Base-by-base conservation (phyloP, 2,888 invertebrate genomes). In the Idaea aversata region DNA sequence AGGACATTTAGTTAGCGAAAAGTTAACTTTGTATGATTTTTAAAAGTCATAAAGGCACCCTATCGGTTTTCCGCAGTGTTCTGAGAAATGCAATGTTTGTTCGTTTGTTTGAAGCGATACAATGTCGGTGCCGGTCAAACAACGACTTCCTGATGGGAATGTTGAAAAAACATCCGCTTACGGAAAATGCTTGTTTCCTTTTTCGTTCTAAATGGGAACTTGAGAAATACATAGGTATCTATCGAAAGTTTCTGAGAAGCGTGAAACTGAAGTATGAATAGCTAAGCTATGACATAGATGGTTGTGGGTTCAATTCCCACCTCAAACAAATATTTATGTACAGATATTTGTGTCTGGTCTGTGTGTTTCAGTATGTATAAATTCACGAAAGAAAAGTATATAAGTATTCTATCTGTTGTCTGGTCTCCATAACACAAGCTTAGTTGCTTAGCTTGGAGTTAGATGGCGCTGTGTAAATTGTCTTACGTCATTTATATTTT, bases 51-150 rank as follows among this genome's bases (percentile, higher is more conserved):
- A 85, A 86, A 83, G 82, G 82, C 85, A 80, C 84, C 87, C 85
- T 90, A 86, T 88, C 87, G 85, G 82, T 88, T 89, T 90, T 90
- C 86, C 89, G 80, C 79, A 71, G 78, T 73, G 81, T 90, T 88
- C 90, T 77, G 69, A 82, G 90, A 90, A 90, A 70, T 78, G 83
- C 83, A 84, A 78, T 76, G 75, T 79, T 88, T 83, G 85, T 83
- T 62, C 68, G 62, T 77, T 79, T 83, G 79, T 82, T 79, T 57
- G 60, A 63, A 64, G 57, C 69, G 69, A 69, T 68, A 69, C 83
- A 80, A 82, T 84, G 85, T 84, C 85, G 83, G 84, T 76, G 67
- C 47, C 67, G 72, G 77, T 76, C 82, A 88, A 88, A 90, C 79
- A 89, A 82, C 80, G 82, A 86, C 87, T 86, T 90, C 89, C 90